Evolutionary conservation across 2,113 vertebrate species (phyloP).

Genomic region (Crotalus helleri): DNA sequence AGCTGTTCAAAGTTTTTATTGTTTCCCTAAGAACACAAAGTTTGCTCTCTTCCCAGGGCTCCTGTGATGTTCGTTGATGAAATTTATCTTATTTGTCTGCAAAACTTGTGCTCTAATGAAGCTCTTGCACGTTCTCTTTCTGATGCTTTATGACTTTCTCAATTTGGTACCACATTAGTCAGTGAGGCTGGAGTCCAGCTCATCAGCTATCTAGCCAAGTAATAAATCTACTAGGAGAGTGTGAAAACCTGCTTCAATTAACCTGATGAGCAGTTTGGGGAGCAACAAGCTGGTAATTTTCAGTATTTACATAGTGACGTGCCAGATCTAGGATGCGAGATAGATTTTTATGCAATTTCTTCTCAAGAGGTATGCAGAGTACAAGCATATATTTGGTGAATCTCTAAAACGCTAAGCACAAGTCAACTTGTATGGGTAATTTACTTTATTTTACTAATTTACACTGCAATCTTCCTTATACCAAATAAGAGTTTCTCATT

Average conservation of each 20-base stretch:
- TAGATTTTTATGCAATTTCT: conserved; percentile 50
- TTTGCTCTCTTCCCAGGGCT: conserved; percentile 12
- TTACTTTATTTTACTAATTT: background rate
- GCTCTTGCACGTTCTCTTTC: conserved; percentile 15
- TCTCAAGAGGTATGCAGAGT: conserved; percentile 37
- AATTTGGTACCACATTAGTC: conserved; percentile 42
- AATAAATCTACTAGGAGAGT: conserved; percentile 56
- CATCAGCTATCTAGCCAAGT: conserved; percentile 46
- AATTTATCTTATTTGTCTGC: conserved; percentile 42
- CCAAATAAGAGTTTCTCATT: background rate
- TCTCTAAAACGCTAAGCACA: background rate
- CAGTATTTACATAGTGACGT: conserved; percentile 33
- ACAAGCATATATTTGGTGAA: conserved; percentile 5
- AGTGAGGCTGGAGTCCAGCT: conserved; percentile 51
- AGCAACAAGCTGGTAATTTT: conserved; percentile 47
- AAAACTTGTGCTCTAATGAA: conserved; percentile 38
- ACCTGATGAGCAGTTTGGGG: conserved; percentile 51
- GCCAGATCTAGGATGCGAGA: conserved; percentile 42
- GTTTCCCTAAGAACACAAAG: background rate
- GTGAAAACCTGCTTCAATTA: conserved; percentile 33
- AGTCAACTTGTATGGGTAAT: background rate
- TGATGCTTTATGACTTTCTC: conserved; percentile 58
- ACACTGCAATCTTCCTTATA: background rate
- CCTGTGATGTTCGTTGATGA: conserved; percentile 13
- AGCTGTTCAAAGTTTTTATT: conserved; percentile 14